Evolutionary conservation across 2,113 vertebrate genomes (phyloP).

Genomic region (Falcunculus frontatus): DNA sequence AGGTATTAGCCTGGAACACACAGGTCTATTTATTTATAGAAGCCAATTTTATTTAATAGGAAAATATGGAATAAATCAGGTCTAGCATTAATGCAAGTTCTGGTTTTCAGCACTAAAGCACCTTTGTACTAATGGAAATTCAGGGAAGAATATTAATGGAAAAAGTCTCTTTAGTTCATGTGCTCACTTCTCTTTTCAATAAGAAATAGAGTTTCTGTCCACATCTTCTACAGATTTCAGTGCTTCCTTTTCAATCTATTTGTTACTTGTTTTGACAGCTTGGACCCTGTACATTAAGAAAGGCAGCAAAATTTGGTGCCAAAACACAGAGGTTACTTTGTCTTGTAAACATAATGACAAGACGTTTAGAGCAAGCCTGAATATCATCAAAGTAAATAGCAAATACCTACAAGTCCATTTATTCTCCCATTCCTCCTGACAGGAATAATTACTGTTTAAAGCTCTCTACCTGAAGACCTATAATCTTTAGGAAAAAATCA

Average conservation of each 20-base stretch:
- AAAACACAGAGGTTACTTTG: neutral
- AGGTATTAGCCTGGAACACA: neutral
- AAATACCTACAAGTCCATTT: neutral
- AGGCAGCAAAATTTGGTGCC: neutral
- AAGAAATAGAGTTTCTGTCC: neutral
- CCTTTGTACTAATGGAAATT: neutral
- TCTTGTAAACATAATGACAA: neutral
- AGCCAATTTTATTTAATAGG: neutral
- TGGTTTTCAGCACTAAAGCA: neutral
- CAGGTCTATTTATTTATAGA: neutral
- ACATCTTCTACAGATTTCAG: neutral
- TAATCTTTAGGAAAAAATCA: neutral
- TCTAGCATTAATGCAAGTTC: neutral
- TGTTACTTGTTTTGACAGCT: neutral
- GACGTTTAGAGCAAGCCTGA: neutral
- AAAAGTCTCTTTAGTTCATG: neutral
- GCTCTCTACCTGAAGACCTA: neutral
- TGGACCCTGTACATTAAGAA: neutral
- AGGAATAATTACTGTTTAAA: neutral
- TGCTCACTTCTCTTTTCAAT: neutral
- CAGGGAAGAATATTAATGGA: neutral
- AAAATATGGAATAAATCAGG: neutral
- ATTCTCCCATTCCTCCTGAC: neutral
- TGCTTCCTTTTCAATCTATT: neutral
- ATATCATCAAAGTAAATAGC: neutral